Conservation (phyloP, 1,140 invertebrate genomes). For the Lepidurus couesii region DNA sequence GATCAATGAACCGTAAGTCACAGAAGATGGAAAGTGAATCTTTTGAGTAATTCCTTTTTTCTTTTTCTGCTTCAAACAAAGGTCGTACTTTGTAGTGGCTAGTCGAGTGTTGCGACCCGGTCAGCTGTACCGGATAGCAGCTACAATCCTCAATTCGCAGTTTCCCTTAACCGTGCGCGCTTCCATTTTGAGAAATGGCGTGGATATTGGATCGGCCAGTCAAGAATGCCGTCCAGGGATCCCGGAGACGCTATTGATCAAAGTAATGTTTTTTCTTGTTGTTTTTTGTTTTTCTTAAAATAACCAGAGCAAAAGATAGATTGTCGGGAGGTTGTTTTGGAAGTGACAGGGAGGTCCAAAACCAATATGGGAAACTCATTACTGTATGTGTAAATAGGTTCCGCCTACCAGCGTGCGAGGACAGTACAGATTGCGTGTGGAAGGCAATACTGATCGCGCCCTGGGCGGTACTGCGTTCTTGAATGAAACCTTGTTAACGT, state of each 20-base stretch:
- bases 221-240: slow-evolving; percentile 70
- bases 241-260: slow-evolving; percentile 74
- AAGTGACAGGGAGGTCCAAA: background rate
- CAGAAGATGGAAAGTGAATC: background rate
- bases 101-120: slow-evolving; percentile 77
- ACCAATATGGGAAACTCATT: slow-evolving; percentile 21
- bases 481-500: slow-evolving; percentile 47
- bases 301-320: slow-evolving; percentile 23
- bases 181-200: slow-evolving; percentile 77
- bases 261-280: slow-evolving; percentile 48
- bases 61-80: slow-evolving; percentile 41
- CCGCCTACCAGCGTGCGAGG: slow-evolving; percentile 74
- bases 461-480: slow-evolving; percentile 74
- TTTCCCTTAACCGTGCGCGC: slow-evolving; percentile 70
- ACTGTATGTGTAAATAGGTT: slow-evolving; percentile 49
- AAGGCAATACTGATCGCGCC: slow-evolving; percentile 77
- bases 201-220: slow-evolving; percentile 71
- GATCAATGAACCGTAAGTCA: background rate
- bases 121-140: slow-evolving; percentile 74
- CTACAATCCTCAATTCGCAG: slow-evolving; percentile 64
- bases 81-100: slow-evolving; percentile 80
- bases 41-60: background rate
- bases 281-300: slow-evolving; percentile 23
- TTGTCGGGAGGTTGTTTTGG: background rate
- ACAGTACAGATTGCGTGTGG: slow-evolving; percentile 76